phyloP scores from a whole-genome alignment of 30 jellyfish, hydroid and myxozoan species.

The Sanderia malayensis region DNA sequence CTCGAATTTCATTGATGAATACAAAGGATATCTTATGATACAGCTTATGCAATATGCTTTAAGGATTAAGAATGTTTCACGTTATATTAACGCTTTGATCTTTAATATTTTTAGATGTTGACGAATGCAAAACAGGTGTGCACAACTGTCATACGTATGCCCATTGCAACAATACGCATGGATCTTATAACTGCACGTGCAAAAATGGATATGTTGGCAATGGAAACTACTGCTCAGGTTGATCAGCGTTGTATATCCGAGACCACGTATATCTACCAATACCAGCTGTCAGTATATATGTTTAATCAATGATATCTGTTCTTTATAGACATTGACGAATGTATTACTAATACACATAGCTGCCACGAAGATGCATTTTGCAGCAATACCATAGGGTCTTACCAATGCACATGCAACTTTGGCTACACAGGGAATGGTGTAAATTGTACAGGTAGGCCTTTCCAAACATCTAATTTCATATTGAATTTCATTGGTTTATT shows the following conservation, averaged over 20 bases:
- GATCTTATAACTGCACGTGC: slow-evolving; percentile 35
- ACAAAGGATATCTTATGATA: too few relatives aligned
- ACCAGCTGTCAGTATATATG: too few relatives aligned
- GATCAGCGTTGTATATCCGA: too few relatives aligned
- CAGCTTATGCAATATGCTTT: too few relatives aligned
- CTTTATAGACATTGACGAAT: slow-evolving; percentile 68
- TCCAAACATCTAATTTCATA: too few relatives aligned
- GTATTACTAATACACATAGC: slow-evolving; percentile 17
- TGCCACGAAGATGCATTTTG: slow-evolving; percentile 39
- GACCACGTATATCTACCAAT: too few relatives aligned
- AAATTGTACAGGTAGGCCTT: slow-evolving; percentile 32
- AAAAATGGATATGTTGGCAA: slow-evolving; percentile 43
- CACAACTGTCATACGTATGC: slow-evolving; percentile 16
- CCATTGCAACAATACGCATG: slow-evolving; percentile 24
- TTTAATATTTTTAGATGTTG: slow-evolving; percentile 42
- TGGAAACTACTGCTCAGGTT: slow-evolving; percentile 15
- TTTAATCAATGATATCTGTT: too few relatives aligned
- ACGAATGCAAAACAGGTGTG: slow-evolving; percentile 19
- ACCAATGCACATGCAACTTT: slow-evolving; percentile 25
- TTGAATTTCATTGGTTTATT: too few relatives aligned
- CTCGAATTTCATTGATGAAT: too few relatives aligned
- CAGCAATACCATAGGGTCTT: slow-evolving; percentile 9
- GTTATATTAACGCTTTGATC: too few relatives aligned
- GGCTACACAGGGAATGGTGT: slow-evolving; percentile 43
- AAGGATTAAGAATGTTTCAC: too few relatives aligned